Conservation (phyloP, 2,888 invertebrate species). For the Tortrix viridana region DNA sequence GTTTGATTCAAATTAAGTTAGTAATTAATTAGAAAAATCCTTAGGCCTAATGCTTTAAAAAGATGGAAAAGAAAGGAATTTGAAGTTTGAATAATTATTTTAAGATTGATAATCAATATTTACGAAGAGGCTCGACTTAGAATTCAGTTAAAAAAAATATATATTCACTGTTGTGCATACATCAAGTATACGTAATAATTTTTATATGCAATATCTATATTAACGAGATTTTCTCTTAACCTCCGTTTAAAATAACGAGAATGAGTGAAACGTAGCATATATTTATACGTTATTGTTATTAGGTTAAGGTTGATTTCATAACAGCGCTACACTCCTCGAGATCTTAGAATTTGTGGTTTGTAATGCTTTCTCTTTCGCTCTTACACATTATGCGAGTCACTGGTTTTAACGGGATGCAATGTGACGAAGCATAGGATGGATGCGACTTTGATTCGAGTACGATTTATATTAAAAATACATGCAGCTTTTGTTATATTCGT, state of each 20-base stretch:
- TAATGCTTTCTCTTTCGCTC: too few relatives aligned
- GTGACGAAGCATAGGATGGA: too few relatives aligned
- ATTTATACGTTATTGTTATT: conserved; percentile 10
- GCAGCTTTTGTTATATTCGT: too few relatives aligned
- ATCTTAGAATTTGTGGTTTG: too few relatives aligned
- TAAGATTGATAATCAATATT: not conserved
- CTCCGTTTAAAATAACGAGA: conserved; percentile 6
- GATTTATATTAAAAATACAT: too few relatives aligned
- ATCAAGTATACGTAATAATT: conserved; percentile 11
- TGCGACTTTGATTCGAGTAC: too few relatives aligned
- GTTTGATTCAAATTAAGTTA: too few relatives aligned
- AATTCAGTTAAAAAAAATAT: not conserved
- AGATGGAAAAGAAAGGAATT: not conserved
- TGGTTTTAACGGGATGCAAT: too few relatives aligned
- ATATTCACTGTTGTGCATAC: not conserved
- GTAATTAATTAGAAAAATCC: too few relatives aligned
- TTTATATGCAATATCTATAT: not conserved
- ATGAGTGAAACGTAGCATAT: conserved; percentile 3
- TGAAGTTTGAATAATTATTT: not conserved
- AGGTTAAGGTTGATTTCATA: not conserved
- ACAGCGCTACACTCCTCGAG: too few relatives aligned
- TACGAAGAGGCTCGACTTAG: not conserved
- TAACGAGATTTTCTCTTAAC: not conserved
- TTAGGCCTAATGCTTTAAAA: too few relatives aligned
- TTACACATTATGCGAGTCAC: too few relatives aligned